Conservation (phyloP, 1,140 invertebrate genomes). For the Orchestia grillus region DNA sequence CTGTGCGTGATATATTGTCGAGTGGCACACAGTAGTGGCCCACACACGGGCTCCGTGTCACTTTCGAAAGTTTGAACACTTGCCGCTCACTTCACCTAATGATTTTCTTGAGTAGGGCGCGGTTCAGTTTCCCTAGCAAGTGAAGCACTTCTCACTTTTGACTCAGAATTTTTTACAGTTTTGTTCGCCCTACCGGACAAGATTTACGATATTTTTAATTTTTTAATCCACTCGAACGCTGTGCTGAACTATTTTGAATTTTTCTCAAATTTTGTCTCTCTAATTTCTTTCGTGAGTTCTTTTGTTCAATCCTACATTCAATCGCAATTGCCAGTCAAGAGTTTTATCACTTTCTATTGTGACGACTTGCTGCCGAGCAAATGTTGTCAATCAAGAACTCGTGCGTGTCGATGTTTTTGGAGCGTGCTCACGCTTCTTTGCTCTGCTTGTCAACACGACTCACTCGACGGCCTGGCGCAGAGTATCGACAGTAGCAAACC, state of each 20-base stretch:
- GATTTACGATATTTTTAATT: not conserved
- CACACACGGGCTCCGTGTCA: not conserved
- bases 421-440: conserved; percentile 19
- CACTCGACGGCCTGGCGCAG: not conserved
- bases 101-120: not conserved
- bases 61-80: conserved; percentile 33
- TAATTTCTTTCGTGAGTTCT: not conserved
- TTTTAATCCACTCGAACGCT: not conserved
- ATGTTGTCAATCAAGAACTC: conserved; percentile 34
- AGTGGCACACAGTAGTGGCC: not conserved
- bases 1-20: conserved; percentile 21
- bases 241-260: not conserved
- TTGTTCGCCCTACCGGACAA: not conserved
- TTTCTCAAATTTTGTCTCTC: not conserved
- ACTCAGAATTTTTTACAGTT: not conserved
- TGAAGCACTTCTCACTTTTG: not conserved
- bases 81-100: not conserved
- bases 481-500: not conserved
- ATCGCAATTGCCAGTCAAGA: not conserved
- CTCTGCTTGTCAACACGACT: conserved; percentile 27
- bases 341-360: conserved; percentile 45
- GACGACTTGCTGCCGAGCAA: conserved; percentile 12
- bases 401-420: conserved; percentile 47
- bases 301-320: not conserved
- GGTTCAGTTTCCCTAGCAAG: not conserved